These are phyloP conservation scores for Sitodiplosis mosellana DNA, from an alignment of 1,140 invertebrate species.

Conservation along the genomic window DNA sequence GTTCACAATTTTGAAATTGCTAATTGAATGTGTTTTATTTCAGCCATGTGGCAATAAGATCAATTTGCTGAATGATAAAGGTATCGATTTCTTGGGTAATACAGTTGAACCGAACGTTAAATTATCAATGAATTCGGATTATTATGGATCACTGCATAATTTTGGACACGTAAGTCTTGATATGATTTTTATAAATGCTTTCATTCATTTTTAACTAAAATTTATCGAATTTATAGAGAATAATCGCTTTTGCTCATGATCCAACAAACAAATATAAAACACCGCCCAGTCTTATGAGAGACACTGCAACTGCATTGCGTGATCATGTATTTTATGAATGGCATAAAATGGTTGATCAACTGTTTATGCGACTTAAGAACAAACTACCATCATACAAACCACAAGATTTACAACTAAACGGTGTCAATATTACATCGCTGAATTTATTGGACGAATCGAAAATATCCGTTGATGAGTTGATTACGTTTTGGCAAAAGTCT, in stretches of 20 bases:
- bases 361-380: conserved; percentile 26
- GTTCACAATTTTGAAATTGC: neutral
- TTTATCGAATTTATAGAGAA: no score
- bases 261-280: conserved; percentile 33
- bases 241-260: conserved; percentile 32
- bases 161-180: no score
- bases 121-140: conserved; percentile 23
- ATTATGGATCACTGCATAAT: conserved; percentile 39
- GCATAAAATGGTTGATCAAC: conserved; percentile 23
- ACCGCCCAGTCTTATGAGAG: conserved; percentile 29
- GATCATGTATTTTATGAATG: conserved; percentile 28
- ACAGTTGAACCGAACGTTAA: conserved; percentile 25
- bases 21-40: conserved; percentile 2
- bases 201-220: no score
- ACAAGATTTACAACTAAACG: neutral
- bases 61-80: conserved; percentile 27
- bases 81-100: conserved; percentile 30
- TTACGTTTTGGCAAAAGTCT: conserved; percentile 40
- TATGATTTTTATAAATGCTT: no score
- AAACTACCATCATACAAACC: conserved; percentile 18
- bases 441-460: conserved; percentile 25
- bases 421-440: conserved; percentile 10
- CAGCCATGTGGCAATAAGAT: conserved; percentile 18
- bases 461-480: conserved; percentile 29
- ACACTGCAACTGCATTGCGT: conserved; percentile 24